phyloP scores from a whole-genome alignment of 1,140 invertebrate species.

The Radopholus similis region DNA sequence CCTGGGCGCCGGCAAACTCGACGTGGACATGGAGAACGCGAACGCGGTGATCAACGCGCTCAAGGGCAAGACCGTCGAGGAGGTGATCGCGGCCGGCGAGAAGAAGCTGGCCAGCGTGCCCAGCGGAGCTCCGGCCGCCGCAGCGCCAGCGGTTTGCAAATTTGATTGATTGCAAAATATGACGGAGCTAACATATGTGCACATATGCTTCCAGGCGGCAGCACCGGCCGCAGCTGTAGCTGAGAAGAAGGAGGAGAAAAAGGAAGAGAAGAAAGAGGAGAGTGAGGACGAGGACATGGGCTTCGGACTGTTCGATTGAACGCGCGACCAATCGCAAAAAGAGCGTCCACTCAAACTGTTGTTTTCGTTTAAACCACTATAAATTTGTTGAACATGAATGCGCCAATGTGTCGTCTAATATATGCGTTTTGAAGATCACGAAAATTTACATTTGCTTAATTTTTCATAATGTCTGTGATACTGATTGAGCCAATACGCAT shows the following conservation, averaged over 20 bases:
- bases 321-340: neutral
- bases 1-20: conserved; percentile 58
- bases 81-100: conserved; percentile 48
- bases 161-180: neutral
- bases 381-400: too few species aligned
- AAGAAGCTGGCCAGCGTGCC: conserved; percentile 55
- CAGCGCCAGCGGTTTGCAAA: conserved; percentile 13
- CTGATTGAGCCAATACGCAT: too few species aligned
- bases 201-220: conserved; percentile 25
- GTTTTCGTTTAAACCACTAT: too few species aligned
- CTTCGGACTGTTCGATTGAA: conserved; percentile 32
- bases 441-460: too few species aligned
- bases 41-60: conserved; percentile 52
- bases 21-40: conserved; percentile 54
- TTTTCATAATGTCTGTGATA: too few species aligned
- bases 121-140: conserved; percentile 46
- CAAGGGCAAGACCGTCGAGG: conserved; percentile 49
- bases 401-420: too few species aligned
- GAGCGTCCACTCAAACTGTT: neutral
- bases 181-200: neutral
- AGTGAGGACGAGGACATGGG: conserved; percentile 88
- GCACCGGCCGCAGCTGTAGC: conserved; percentile 18
- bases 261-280: conserved; percentile 70
- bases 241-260: conserved; percentile 63
- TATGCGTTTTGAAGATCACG: too few species aligned